Evolutionary conservation across 2,113 vertebrate species (phyloP).

Genomic region (Herpailurus yagouaroundi): DNA sequence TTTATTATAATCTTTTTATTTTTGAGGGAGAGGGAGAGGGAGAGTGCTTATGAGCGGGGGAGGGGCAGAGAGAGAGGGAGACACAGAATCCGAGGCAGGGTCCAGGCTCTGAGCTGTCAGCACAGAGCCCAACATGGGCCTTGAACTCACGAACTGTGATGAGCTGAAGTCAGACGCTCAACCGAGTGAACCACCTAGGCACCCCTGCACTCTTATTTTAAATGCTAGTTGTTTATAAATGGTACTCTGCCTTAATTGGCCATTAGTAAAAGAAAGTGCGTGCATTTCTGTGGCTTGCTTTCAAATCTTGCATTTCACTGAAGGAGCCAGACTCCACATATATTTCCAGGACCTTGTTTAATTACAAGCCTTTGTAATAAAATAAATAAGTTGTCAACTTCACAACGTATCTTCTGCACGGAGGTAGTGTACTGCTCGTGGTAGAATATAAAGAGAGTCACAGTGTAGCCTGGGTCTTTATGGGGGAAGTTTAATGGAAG

Average conservation of each 20-base stretch:
- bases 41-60: no score
- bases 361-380: slow-evolving; percentile 15
- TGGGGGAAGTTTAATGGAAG: neutral
- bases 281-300: neutral
- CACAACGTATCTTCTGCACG: neutral
- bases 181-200: no score
- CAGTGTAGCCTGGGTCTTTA: neutral
- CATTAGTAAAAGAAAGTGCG: neutral
- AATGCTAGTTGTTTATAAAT: neutral
- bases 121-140: no score
- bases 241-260: neutral
- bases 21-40: no score
- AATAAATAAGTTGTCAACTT: neutral
- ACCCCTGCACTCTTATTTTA: neutral
- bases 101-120: no score
- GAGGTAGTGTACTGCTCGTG: neutral
- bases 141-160: no score
- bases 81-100: no score
- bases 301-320: neutral
- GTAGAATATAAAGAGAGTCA: neutral
- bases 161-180: no score
- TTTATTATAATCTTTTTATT: neutral
- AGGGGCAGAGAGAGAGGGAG: no score
- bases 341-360: neutral
- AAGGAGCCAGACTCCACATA: neutral